Percentiles rank a stretch among this genome's conserved stretches.
Evolutionary conservation across 2,888 invertebrate species (phyloP).

Genomic region (Steinernema hermaphroditum): DNA sequence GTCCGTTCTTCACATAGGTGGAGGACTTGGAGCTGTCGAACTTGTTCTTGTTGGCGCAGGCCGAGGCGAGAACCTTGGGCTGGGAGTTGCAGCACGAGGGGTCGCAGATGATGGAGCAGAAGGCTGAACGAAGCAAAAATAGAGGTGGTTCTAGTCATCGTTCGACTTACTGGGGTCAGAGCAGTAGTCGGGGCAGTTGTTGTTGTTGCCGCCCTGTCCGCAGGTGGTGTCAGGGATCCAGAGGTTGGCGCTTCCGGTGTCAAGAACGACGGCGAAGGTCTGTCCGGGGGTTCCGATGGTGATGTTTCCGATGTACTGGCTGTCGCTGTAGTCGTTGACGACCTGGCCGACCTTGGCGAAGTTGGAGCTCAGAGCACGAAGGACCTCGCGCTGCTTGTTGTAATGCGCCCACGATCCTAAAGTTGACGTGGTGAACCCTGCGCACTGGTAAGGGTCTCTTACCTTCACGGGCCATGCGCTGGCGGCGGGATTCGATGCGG

Average conservation of each 20-base stretch:
- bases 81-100: conserved; percentile 30
- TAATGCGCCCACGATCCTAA: neutral
- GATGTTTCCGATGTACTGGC: conserved; percentile 70
- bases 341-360: neutral
- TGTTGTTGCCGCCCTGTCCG: conserved; percentile 34
- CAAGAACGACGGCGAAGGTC: conserved; percentile 80
- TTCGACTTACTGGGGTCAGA: neutral
- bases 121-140: neutral
- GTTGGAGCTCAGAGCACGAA: neutral
- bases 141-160: neutral
- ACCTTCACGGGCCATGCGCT: conserved; percentile 43
- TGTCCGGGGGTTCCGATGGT: conserved; percentile 73
- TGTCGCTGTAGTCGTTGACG: conserved; percentile 6
- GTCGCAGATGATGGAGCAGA: conserved; percentile 33
- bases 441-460: neutral
- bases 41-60: conserved; percentile 75
- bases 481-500: conserved; percentile 46
- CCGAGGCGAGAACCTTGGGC: neutral
- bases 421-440: neutral
- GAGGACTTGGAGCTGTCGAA: conserved; percentile 83
- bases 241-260: conserved; percentile 76
- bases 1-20: conserved; percentile 71
- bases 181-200: conserved; percentile 35
- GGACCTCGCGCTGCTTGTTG: neutral
- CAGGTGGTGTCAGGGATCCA: conserved; percentile 55